Conservation (phyloP, 2,113 vertebrate genomes). For the Nanger granti region DNA sequence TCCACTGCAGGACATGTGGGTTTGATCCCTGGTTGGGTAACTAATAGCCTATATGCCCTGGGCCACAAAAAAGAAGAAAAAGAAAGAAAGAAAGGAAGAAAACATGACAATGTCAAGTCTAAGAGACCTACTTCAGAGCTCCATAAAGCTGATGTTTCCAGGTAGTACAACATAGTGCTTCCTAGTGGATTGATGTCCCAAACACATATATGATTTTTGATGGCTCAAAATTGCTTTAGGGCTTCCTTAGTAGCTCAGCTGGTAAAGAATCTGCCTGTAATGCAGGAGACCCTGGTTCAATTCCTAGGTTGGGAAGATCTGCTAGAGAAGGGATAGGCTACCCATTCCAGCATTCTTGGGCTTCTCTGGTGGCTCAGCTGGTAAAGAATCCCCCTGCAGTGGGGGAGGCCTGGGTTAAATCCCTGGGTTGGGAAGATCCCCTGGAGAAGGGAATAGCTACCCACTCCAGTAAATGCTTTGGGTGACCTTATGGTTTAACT, state of each 20-base stretch:
- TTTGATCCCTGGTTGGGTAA: background rate
- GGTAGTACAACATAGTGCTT: background rate
- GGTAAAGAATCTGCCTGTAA: background rate
- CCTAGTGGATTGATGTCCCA: background rate
- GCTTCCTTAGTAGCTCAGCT: background rate
- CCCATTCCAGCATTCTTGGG: background rate
- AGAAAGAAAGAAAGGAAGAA: background rate
- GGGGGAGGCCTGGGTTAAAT: background rate
- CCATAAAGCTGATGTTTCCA: background rate
- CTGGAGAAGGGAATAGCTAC: background rate
- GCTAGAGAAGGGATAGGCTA: background rate
- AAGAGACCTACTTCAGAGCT: background rate
- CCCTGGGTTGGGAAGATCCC: background rate
- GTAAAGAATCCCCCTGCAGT: background rate
- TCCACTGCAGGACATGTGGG: background rate
- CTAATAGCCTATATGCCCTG: background rate
- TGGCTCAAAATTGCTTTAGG: background rate
- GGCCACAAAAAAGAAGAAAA: background rate
- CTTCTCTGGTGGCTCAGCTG: background rate
- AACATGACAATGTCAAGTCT: background rate
- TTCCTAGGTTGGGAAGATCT: background rate
- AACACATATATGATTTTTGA: background rate
- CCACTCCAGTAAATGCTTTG: background rate
- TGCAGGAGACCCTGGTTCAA: background rate
- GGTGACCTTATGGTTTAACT: background rate